phyloP scores from a whole-genome alignment of 1,140 invertebrate species.

The Macrosteles quadrilineatus region DNA sequence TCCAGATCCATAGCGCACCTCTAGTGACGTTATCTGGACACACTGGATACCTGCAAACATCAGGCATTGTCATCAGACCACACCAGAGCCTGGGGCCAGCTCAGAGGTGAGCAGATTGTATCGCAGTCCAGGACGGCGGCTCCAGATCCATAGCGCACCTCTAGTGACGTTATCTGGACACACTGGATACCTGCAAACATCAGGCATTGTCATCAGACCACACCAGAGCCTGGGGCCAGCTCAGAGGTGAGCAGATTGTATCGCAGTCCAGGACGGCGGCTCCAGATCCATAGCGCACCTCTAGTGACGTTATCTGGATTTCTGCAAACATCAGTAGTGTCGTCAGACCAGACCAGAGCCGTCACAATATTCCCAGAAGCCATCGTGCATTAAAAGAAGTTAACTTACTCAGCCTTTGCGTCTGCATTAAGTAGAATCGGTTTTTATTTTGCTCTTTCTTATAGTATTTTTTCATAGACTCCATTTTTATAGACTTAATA shows the following conservation, averaged over 20 bases:
- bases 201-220: too few relatives aligned
- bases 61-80: too few relatives aligned
- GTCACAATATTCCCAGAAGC: too few relatives aligned
- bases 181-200: conserved; percentile 55
- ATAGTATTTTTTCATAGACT: too few relatives aligned
- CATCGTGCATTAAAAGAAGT: too few relatives aligned
- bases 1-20: conserved; percentile 63
- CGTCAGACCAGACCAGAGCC: too few relatives aligned
- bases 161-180: conserved; percentile 65
- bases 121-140: conserved; percentile 74
- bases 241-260: conserved; percentile 57
- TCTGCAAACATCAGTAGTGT: conserved; percentile 55
- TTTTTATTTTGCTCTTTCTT: too few relatives aligned
- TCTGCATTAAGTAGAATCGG: too few relatives aligned
- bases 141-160: conserved; percentile 63
- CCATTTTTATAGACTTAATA: too few relatives aligned
- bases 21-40: conserved; percentile 66
- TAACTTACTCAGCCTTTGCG: too few relatives aligned
- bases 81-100: conserved; percentile 49
- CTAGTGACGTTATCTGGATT: conserved; percentile 64
- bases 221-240: conserved; percentile 49
- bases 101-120: conserved; percentile 57
- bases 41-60: conserved; percentile 55
- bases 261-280: conserved; percentile 74
- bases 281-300: conserved; percentile 63